Percentiles rank a stretch among this genome's conserved stretches.
Conservation (phyloP, 2,113 vertebrate species). For the Otis tarda region DNA sequence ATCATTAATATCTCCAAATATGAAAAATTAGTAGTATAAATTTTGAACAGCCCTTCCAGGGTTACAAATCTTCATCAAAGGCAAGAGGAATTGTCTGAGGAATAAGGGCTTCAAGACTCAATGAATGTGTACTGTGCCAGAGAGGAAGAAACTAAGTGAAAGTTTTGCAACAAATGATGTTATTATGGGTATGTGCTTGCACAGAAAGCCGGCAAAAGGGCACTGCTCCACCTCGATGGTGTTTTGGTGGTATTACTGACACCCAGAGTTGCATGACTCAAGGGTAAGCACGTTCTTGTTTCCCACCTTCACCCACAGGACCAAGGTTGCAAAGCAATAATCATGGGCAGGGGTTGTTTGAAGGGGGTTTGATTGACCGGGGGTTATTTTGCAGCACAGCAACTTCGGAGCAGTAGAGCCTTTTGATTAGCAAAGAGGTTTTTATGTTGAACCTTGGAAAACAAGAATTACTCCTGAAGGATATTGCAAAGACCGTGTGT, state of each 20-base stretch:
- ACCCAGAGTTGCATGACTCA: background rate
- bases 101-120: background rate
- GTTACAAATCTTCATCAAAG: conserved; percentile 16
- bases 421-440: conserved; percentile 18
- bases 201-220: background rate
- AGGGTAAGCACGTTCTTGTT: background rate
- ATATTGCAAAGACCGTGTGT: background rate
- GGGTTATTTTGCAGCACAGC: background rate
- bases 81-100: background rate
- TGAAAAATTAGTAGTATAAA: conserved; percentile 1
- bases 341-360: background rate
- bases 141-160: background rate
- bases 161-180: background rate
- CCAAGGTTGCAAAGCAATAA: background rate
- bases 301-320: background rate
- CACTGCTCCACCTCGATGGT: background rate
- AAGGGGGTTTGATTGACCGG: background rate
- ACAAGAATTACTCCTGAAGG: background rate
- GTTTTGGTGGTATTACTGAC: background rate
- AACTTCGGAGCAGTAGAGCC: background rate
- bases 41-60: conserved; percentile 6
- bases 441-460: conserved; percentile 1
- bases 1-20: conserved; percentile 13
- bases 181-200: background rate
- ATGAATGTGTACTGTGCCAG: background rate